phyloP scores from a whole-genome alignment of 2,113 vertebrate genomes.

The Gobius niger region DNA sequence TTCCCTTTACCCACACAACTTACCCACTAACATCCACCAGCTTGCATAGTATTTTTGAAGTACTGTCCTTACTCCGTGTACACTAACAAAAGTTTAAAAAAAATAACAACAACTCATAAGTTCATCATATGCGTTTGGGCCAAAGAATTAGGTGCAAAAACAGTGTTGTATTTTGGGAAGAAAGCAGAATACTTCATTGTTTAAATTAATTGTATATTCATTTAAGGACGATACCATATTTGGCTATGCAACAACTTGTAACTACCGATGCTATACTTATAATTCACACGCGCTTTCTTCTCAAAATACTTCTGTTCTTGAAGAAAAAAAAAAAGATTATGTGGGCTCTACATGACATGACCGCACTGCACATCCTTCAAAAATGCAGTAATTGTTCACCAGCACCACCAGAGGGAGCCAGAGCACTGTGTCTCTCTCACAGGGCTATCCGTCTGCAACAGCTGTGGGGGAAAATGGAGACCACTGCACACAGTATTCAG shows the following conservation, averaged over 20 bases:
- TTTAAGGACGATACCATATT: too few relatives aligned
- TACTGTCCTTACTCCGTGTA: conserved; percentile 53
- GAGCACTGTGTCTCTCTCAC: conserved; percentile 48
- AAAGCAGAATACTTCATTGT: neutral
- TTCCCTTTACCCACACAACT: neutral
- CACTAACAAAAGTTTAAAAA: conserved; percentile 69
- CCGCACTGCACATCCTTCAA: conserved; percentile 21
- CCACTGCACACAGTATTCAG: neutral
- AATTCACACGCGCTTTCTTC: neutral
- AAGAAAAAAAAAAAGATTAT: neutral
- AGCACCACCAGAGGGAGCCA: conserved; percentile 39
- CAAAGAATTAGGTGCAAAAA: neutral
- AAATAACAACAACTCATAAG: conserved; percentile 22
- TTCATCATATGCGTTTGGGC: conserved; percentile 1
- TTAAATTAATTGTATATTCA: too few relatives aligned
- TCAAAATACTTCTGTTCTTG: neutral
- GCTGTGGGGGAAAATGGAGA: neutral
- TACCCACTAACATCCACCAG: conserved; percentile 45
- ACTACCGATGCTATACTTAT: neutral
- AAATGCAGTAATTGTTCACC: conserved; percentile 46
- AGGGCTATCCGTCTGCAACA: conserved; percentile 25
- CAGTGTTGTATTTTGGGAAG: neutral
- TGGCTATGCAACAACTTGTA: neutral
- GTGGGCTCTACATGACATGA: too few relatives aligned
- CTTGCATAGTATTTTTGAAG: conserved; percentile 25